These are phyloP conservation scores for Heliconius congener DNA, from an alignment of 1,140 invertebrate species.

Conservation along the genomic window DNA sequence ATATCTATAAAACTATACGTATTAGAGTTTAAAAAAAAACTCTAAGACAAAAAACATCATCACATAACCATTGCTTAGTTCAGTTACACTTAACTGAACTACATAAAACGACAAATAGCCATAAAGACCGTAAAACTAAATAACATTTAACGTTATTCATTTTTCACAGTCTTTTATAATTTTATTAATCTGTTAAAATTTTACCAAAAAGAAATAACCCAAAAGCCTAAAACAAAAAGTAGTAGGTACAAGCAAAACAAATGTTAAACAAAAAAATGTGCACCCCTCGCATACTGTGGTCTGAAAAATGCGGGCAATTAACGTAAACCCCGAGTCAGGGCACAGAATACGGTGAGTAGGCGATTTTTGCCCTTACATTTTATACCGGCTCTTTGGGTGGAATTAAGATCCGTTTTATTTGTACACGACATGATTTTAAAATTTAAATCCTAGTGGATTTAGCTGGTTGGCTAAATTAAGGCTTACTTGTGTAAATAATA, in stretches of 20 bases:
- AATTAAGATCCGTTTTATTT: slow-evolving; percentile 5
- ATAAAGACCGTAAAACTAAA: no score
- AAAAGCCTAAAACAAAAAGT: neutral
- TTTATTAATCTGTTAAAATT: neutral
- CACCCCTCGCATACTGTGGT: slow-evolving; percentile 18
- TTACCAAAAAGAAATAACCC: slow-evolving; percentile 4
- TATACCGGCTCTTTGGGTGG: neutral
- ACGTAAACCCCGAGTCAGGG: neutral
- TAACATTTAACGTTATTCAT: no score
- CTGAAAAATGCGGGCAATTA: slow-evolving; percentile 27
- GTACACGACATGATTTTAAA: neutral
- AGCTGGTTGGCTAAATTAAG: neutral
- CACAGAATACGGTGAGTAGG: neutral
- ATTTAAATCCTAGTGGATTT: neutral
- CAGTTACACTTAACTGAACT: no score
- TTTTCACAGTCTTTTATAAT: neutral
- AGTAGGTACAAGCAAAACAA: neutral
- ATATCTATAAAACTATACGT: no score
- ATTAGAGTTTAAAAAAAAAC: neutral
- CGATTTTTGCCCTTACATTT: slow-evolving; percentile 9
- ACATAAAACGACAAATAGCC: no score
- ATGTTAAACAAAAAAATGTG: slow-evolving; percentile 20
- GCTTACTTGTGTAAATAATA: neutral
- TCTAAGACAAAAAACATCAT: no score
- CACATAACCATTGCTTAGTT: neutral